These are phyloP conservation scores for Steinernema hermaphroditum DNA, from an alignment of 2,888 invertebrate species.

Conservation along the genomic window DNA sequence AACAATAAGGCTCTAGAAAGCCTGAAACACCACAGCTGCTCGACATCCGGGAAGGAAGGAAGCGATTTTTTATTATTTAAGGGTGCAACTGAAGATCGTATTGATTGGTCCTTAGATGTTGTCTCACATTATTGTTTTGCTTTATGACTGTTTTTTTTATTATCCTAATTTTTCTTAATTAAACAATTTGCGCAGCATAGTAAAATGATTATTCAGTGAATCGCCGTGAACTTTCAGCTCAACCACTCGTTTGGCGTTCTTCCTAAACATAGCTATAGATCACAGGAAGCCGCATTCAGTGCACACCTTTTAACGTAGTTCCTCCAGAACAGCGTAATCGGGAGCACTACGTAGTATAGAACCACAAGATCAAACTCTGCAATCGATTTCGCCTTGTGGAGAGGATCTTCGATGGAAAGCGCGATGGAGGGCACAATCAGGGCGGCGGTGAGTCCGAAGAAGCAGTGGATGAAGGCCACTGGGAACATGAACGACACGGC, in stretches of 20 bases:
- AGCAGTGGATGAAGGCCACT: neutral
- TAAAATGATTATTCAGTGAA: neutral
- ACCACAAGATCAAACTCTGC: neutral
- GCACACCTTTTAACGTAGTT: neutral
- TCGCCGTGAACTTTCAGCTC: neutral
- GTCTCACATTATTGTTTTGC: too few species aligned
- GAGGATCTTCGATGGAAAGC: neutral
- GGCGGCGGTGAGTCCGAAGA: neutral
- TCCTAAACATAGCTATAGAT: too few species aligned
- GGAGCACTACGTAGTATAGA: neutral
- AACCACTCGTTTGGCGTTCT: neutral
- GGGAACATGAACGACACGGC: constrained; percentile 15
- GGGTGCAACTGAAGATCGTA: too few species aligned
- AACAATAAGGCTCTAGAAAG: too few species aligned
- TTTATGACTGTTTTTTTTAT: too few species aligned
- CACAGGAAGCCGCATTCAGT: too few species aligned
- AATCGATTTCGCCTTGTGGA: neutral
- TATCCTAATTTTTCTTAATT: too few species aligned
- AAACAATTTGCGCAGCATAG: neutral
- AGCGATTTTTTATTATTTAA: too few species aligned
- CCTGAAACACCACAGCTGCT: too few species aligned
- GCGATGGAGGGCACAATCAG: neutral
- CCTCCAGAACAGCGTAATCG: neutral
- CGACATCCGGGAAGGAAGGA: too few species aligned
- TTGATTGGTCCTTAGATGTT: too few species aligned